Conservation (phyloP, 2,113 vertebrate genomes). For the Sinocyclocheilus rhinocerous region DNA sequence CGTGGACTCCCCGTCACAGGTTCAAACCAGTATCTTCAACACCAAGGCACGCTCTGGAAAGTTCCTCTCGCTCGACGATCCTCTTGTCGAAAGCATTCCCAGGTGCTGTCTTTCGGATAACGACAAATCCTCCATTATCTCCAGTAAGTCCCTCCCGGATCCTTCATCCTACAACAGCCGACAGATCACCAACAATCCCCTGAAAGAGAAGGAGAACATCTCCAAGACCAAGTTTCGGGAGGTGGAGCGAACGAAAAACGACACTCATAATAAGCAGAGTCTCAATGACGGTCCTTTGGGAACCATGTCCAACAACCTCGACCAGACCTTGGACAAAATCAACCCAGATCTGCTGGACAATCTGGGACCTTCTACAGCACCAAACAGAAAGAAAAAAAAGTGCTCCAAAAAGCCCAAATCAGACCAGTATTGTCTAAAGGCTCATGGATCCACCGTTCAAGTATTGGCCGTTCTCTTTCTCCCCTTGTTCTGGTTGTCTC, state of each 20-base stretch:
- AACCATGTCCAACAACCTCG: constrained; percentile 87
- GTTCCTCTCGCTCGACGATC: constrained; percentile 76
- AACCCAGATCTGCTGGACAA: constrained; percentile 84
- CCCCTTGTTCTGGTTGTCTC: constrained; percentile 72
- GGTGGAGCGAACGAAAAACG: constrained; percentile 82
- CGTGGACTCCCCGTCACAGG: constrained; percentile 76
- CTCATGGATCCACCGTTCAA: constrained; percentile 65
- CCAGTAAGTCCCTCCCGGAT: constrained; percentile 81
- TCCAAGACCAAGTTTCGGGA: constrained; percentile 86
- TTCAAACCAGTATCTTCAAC: constrained; percentile 82
- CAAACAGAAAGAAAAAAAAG: constrained; percentile 92
- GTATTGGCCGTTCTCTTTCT: constrained; percentile 66
- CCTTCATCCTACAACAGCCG: constrained; percentile 81
- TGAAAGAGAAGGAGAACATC: constrained; percentile 92
- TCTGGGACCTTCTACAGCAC: constrained; percentile 85
- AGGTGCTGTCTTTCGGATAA: constrained; percentile 89
- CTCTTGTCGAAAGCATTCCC: constrained; percentile 70
- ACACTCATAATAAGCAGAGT: constrained; percentile 89
- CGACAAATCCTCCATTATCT: constrained; percentile 90
- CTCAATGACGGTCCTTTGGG: constrained; percentile 90
- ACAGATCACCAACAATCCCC: constrained; percentile 84
- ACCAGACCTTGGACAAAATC: constrained; percentile 83
- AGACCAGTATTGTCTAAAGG: constrained; percentile 88
- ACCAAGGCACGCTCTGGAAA: constrained; percentile 81
- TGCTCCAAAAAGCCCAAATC: constrained; percentile 94